phyloP scores from a whole-genome alignment of 2,888 invertebrate genomes.

The Petrolisthes cinctipes region DNA sequence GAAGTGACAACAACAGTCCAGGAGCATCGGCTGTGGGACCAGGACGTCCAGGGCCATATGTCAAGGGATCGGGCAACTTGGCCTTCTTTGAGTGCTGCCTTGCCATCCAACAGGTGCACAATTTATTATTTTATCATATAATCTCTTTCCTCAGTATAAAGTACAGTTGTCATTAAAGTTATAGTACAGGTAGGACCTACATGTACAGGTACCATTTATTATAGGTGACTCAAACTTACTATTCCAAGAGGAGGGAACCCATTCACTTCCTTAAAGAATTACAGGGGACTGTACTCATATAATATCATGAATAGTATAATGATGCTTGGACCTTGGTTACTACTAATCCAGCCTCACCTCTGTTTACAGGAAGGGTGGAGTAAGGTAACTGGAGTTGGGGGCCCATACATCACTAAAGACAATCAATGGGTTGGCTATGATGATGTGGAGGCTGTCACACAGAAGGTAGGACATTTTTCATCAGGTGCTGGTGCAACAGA shows the following conservation, averaged over 20 bases:
- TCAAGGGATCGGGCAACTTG: constrained; percentile 22
- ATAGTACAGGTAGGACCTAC: no score
- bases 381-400: constrained; percentile 46
- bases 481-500: no score
- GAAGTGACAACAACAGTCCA: background rate
- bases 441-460: constrained; percentile 76
- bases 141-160: no score
- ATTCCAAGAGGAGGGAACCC: no score
- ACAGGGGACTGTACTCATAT: no score
- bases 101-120: constrained; percentile 57
- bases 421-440: constrained; percentile 96
- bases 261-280: no score
- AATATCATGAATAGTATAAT: no score
- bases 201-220: no score
- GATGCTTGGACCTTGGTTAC: no score
- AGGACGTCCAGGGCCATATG: constrained; percentile 3
- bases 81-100: constrained; percentile 37
- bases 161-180: no score
- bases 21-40: constrained; percentile 24
- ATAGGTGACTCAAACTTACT: no score
- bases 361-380: constrained; percentile 66
- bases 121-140: no score
- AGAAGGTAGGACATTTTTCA: constrained; percentile 68
- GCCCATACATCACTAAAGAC: constrained; percentile 78
- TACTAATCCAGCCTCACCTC: background rate